Conservation (phyloP, 2,888 invertebrate species). For the Cryptus viduatorius region DNA sequence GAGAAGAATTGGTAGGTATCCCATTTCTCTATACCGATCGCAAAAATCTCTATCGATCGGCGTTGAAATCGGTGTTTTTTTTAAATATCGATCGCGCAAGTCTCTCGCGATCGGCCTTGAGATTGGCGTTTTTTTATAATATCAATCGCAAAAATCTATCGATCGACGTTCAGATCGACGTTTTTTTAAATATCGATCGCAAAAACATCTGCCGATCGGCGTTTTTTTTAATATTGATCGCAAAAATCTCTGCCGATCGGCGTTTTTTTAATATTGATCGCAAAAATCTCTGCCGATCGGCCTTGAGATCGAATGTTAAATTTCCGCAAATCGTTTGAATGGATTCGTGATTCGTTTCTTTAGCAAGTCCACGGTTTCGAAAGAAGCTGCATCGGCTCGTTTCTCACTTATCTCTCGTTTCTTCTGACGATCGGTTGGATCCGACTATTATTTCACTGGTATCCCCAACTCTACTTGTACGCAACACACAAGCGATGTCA, state of each 20-base stretch:
- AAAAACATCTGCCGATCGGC: not conserved
- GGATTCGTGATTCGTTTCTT: constrained; percentile 67
- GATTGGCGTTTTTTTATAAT: no score
- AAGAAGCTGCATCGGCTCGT: constrained; percentile 79
- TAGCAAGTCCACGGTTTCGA: constrained; percentile 87
- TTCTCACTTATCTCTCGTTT: constrained; percentile 85
- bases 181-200: constrained; percentile 12
- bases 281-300: no score
- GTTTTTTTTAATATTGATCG: no score
- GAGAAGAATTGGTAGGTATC: constrained; percentile 86
- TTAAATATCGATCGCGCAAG: no score
- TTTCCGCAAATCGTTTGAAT: no score
- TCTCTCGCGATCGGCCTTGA: no score
- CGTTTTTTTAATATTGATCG: no score
- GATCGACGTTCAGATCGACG: no score
- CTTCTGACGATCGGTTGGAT: constrained; percentile 86
- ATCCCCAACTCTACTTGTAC: constrained; percentile 86
- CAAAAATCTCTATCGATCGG: not conserved
- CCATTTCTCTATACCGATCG: not conserved
- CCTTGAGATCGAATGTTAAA: not conserved
- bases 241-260: no score
- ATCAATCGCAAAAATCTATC: no score
- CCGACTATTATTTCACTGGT: constrained; percentile 88
- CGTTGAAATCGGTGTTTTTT: not conserved
- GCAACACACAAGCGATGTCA: constrained; percentile 86